Evolutionary conservation across 2,888 invertebrate genomes (phyloP).

Genomic region (Stenolophus ochropezus): DNA sequence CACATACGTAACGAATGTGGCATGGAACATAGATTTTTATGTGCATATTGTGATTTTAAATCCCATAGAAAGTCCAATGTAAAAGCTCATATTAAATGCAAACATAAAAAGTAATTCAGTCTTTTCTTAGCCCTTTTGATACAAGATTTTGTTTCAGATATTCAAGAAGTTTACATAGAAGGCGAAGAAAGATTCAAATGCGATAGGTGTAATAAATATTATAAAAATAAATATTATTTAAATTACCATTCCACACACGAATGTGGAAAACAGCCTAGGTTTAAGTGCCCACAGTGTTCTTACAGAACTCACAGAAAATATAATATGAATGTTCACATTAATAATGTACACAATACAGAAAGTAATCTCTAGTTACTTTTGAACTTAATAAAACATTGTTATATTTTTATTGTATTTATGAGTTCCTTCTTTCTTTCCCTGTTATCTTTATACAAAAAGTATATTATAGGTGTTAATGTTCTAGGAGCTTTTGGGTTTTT

Average conservation of each 20-base stretch:
- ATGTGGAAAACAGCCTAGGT: constrained; percentile 75
- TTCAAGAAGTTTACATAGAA: neutral
- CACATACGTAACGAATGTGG: constrained; percentile 71
- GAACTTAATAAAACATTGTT: too few relatives aligned
- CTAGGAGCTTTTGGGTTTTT: too few relatives aligned
- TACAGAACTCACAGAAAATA: constrained; percentile 38
- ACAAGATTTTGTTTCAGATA: neutral
- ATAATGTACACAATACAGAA: neutral
- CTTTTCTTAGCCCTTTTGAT: too few relatives aligned
- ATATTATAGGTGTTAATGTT: too few relatives aligned
- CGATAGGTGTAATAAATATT: neutral
- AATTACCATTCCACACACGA: constrained; percentile 64
- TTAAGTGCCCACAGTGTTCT: constrained; percentile 74
- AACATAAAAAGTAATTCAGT: too few relatives aligned
- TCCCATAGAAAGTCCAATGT: constrained; percentile 5
- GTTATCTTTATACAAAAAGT: too few relatives aligned
- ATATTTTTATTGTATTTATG: neutral
- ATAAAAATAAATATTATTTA: constrained; percentile 7
- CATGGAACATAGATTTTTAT: constrained; percentile 70
- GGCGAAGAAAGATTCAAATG: constrained; percentile 5
- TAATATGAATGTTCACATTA: constrained; percentile 48
- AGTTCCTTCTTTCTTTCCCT: too few relatives aligned
- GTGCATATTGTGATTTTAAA: constrained; percentile 69
- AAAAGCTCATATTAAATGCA: constrained; percentile 6
- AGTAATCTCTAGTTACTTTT: neutral